phyloP scores from a whole-genome alignment of 2,797 vertebrate species.

The Urocyon cinereoargenteus region DNA sequence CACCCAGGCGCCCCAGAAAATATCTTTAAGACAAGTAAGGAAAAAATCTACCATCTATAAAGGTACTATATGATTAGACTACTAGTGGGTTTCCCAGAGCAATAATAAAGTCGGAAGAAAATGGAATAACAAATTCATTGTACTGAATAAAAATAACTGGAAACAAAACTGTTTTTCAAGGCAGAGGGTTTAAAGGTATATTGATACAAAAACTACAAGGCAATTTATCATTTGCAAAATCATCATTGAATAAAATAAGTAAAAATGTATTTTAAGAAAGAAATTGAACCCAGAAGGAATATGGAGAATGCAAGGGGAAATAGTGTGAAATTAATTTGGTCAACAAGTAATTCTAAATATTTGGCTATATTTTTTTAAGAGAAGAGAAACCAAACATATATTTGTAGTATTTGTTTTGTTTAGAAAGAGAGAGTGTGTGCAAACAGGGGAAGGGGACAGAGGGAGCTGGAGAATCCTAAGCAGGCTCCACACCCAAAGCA shows the following conservation, averaged over 20 bases:
- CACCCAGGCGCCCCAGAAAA: too few species aligned
- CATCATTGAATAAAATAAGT: background rate
- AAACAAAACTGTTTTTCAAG: background rate
- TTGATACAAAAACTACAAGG: background rate
- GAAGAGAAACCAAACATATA: too few species aligned
- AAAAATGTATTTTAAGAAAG: conserved; percentile 18
- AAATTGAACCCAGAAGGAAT: conserved; percentile 5
- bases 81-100: background rate
- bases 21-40: background rate
- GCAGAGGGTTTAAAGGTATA: background rate
- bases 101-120: background rate
- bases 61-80: background rate
- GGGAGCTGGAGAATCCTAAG: too few species aligned
- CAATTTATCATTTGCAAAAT: background rate
- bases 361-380: background rate
- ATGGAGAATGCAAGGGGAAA: background rate
- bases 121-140: background rate
- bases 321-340: background rate
- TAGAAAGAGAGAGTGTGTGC: too few species aligned
- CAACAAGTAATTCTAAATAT: background rate
- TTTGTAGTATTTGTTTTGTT: too few species aligned
- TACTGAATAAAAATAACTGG: background rate
- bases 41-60: background rate
- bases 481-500: too few species aligned
- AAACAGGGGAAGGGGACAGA: too few species aligned